Evolutionary conservation across 2,888 invertebrate genomes (phyloP).

Genomic region (Pyrochroa serraticornis): DNA sequence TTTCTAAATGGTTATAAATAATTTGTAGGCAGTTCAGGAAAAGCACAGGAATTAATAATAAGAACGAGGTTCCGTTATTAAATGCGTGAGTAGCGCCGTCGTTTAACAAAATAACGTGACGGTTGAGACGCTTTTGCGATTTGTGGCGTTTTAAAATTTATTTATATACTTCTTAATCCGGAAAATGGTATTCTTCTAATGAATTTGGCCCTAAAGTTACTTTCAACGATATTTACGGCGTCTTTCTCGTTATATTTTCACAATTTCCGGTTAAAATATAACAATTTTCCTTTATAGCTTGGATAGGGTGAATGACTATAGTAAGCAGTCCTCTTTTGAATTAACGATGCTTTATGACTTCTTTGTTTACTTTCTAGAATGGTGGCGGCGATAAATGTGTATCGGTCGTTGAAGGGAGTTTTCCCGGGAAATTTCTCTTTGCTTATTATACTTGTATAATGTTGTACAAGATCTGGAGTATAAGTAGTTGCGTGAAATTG

Average conservation of each 20-base stretch:
- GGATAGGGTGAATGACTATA: slow-evolving; percentile 8
- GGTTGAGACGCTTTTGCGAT: slow-evolving; percentile 14
- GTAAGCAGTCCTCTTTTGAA: slow-evolving; percentile 1
- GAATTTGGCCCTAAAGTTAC: slow-evolving; percentile 12
- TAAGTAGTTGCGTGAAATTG: slow-evolving; percentile 8
- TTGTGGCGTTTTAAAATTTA: slow-evolving; percentile 20
- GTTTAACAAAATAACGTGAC: slow-evolving; percentile 17
- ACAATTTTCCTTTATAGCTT: slow-evolving; percentile 8
- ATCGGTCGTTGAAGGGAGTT: not conserved
- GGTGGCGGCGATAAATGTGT: slow-evolving; percentile 12
- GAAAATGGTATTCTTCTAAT: slow-evolving; percentile 20
- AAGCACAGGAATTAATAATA: too few relatives aligned
- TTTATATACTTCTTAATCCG: slow-evolving; percentile 24
- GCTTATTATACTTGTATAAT: slow-evolving; percentile 2
- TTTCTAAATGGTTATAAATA: too few relatives aligned
- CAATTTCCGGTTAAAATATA: slow-evolving; percentile 18
- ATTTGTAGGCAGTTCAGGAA: too few relatives aligned
- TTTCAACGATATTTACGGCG: slow-evolving; percentile 25
- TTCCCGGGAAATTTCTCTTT: too few relatives aligned
- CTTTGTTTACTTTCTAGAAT: slow-evolving; percentile 20
- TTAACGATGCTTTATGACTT: slow-evolving; percentile 15
- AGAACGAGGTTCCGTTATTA: slow-evolving; percentile 11
- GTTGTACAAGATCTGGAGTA: not conserved
- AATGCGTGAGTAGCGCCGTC: slow-evolving; percentile 10
- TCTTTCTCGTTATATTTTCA: slow-evolving; percentile 24